Evolutionary conservation across 2,888 invertebrate genomes (phyloP), one percentile per base, ranked within the genome.

Genomic region (Perithous albicinctus): DNA sequence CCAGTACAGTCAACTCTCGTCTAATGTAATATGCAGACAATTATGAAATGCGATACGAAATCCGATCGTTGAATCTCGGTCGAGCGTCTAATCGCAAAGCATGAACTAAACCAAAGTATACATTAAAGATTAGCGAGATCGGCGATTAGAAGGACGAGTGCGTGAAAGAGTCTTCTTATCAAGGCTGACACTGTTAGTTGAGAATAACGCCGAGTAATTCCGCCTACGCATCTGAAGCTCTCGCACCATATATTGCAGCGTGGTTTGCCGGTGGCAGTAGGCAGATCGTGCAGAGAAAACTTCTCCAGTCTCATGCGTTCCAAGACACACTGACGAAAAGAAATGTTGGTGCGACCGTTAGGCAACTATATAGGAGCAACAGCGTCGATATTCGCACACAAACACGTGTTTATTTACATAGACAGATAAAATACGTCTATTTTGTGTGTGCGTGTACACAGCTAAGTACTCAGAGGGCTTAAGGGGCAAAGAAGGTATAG

Each of bases 101-200:
- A 5, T 51, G 7, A 12, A 67, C 32, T 23, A 26, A 56, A 61
- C 70, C 80, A 85, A 87, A 86, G 86, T 88, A 86, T 84, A 78
- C 85, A 87, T 86, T 86, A 86, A 83, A 86, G 85, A 88, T 89
- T 88, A 86, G 83, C 84, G 78, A 86, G 86, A 89, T 89, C 85
- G 81, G 78, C 84, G 12, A 86, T 87, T 86, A 86, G 86, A 85
- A 43, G 43, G 26, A 56, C 61, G 38, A 64, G 32, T 67, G 61
- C 61, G 67, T n/a, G 26, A 56, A 23, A 51, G 46, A 18, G 8
- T 66, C 84, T 83, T n/a, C 84, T 85, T 85, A 79, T 84, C 83
- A 86, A 86, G 87, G 86, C 87, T 87, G 88, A 82, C 81, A 23
- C 10, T 80, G 83, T 51, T 23, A 85, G 89, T 88, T 88, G 87